phyloP scores from a whole-genome alignment of 2,888 invertebrate genomes.

The Sminthurides aquaticus region DNA sequence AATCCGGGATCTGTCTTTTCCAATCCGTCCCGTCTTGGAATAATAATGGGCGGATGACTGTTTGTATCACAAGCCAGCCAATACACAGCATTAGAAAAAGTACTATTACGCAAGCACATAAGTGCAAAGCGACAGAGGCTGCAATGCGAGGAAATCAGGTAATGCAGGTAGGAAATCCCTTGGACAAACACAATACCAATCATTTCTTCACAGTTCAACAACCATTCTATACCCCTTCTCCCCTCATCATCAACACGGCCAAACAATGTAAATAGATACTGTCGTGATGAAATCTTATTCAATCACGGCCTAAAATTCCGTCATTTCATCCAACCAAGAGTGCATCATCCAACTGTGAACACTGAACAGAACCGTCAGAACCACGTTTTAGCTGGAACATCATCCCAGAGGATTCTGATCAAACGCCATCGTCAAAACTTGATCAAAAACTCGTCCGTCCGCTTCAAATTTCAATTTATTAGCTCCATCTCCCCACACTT shows the following conservation, averaged over 20 bases:
- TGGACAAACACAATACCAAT: not conserved
- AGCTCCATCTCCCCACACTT: not conserved
- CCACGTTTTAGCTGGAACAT: too few relatives aligned
- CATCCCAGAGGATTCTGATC: not conserved
- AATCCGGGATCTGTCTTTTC: too few relatives aligned
- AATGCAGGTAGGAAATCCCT: too few relatives aligned
- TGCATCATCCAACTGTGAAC: too few relatives aligned
- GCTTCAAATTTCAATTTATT: constrained; percentile 7
- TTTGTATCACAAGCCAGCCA: too few relatives aligned
- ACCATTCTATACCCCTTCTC: not conserved
- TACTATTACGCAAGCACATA: too few relatives aligned
- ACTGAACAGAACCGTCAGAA: too few relatives aligned
- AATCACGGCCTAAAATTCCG: not conserved
- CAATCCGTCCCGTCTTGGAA: too few relatives aligned
- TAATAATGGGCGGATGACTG: too few relatives aligned
- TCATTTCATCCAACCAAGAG: not conserved
- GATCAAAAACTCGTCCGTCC: not conserved
- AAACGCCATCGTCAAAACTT: not conserved
- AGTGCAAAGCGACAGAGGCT: too few relatives aligned
- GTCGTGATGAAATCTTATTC: not conserved
- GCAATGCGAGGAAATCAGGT: too few relatives aligned
- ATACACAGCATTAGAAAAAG: too few relatives aligned
- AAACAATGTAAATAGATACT: not conserved
- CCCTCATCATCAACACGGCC: not conserved
- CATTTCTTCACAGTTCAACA: not conserved